Percentiles rank a stretch among this genome's conserved stretches.
Evolutionary conservation across 2,113 vertebrate species (phyloP).

Genomic region (Typhlomys cinereus): DNA sequence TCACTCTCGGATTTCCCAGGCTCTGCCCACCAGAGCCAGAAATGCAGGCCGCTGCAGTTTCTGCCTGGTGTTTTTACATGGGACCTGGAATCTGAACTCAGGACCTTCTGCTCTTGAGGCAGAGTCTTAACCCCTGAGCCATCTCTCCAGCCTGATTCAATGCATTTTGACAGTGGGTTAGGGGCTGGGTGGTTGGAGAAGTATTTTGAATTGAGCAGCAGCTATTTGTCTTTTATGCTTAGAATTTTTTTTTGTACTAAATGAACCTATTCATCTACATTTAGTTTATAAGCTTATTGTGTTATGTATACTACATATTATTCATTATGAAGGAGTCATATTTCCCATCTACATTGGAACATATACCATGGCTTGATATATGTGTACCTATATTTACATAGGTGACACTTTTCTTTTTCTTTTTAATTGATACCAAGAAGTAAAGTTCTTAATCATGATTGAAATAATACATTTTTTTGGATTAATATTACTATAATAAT

Average conservation of each 20-base stretch:
- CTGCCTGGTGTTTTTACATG: too few relatives aligned
- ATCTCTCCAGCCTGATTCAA: too few relatives aligned
- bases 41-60: too few relatives aligned
- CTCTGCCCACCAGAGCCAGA: too few relatives aligned
- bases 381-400: background rate
- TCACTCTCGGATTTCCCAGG: too few relatives aligned
- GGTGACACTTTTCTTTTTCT: background rate
- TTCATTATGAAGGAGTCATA: background rate
- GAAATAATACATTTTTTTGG: background rate
- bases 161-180: too few relatives aligned
- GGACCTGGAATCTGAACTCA: too few relatives aligned
- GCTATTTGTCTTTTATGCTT: background rate
- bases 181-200: too few relatives aligned
- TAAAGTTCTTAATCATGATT: background rate
- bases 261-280: background rate
- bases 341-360: background rate
- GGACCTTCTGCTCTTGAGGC: too few relatives aligned
- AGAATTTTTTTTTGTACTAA: background rate
- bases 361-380: background rate
- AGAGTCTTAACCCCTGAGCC: too few relatives aligned
- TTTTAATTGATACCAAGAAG: background rate
- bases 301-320: background rate
- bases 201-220: background rate
- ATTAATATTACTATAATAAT: background rate
- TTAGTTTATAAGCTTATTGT: background rate